Conservation (phyloP, 2,113 vertebrate genomes). For the Malurus elegans region DNA sequence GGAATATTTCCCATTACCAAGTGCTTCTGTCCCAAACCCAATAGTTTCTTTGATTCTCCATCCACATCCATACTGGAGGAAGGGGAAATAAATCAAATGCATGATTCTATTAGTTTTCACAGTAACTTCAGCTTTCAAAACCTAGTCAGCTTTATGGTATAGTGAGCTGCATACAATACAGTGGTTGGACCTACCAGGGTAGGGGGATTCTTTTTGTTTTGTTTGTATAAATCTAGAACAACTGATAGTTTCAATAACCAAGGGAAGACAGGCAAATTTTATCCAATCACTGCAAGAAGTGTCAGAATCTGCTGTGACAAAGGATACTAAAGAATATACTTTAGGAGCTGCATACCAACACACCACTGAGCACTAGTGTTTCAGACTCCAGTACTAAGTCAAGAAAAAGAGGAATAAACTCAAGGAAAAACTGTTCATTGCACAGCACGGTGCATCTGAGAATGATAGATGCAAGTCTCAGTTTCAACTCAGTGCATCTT, state of each 20-base stretch:
- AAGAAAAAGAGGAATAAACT: background rate
- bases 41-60: slow-evolving; percentile 91
- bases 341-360: background rate
- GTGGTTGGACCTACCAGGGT: background rate
- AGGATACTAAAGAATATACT: background rate
- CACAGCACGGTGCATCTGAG: background rate
- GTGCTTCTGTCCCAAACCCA: slow-evolving; percentile 92
- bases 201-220: background rate
- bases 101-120: background rate
- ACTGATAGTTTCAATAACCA: background rate
- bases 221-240: background rate
- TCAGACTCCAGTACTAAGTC: accelerated
- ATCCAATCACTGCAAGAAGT: background rate
- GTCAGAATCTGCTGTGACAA: background rate
- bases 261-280: background rate
- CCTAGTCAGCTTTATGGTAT: background rate
- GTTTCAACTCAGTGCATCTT: background rate
- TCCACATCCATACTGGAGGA: slow-evolving; percentile 78
- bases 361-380: accelerated
- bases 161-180: accelerated
- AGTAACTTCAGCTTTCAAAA: background rate
- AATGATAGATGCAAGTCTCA: accelerated
- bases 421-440: background rate
- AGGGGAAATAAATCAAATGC: background rate
- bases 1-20: slow-evolving; percentile 95